phyloP scores from a whole-genome alignment of 2,113 vertebrate genomes.

The Mus musculus region DNA sequence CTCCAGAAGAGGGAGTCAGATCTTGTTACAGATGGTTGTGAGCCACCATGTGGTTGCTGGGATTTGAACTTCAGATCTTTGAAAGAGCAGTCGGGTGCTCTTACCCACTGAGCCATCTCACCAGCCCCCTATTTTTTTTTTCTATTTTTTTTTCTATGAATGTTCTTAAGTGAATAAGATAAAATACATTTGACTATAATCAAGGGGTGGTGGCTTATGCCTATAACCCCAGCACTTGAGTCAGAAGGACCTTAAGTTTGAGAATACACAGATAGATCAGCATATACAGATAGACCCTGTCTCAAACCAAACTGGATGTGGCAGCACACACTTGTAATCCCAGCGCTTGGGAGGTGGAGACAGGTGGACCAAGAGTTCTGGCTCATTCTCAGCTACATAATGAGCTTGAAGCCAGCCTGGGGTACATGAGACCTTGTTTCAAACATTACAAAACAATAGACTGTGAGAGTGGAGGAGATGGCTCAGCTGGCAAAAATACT shows the following conservation, averaged over 20 bases:
- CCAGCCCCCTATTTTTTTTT: too few species aligned
- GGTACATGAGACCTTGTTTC: neutral
- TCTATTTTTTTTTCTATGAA: too few species aligned
- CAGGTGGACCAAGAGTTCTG: neutral
- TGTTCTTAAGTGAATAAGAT: neutral
- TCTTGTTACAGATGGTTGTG: too few species aligned
- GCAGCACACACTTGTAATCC: neutral
- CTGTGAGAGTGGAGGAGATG: neutral
- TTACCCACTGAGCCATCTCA: too few species aligned
- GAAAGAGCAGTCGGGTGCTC: too few species aligned
- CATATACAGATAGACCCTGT: neutral
- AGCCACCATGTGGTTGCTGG: too few species aligned
- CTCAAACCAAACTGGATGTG: neutral
- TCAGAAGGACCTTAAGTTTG: neutral
- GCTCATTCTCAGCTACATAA: neutral
- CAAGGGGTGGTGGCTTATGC: neutral
- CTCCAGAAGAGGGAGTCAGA: too few species aligned
- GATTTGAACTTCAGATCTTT: too few species aligned
- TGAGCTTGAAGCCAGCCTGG: neutral
- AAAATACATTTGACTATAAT: neutral
- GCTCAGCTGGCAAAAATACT: neutral
- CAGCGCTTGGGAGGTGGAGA: neutral
- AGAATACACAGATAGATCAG: neutral
- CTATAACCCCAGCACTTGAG: neutral
- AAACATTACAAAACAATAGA: neutral